A percentile compares a stretch with the other conserved stretches of the same genome.
These are phyloP conservation scores for Idris sp. DNA, from an alignment of 1,140 invertebrate genomes.

Conservation along the genomic window DNA sequence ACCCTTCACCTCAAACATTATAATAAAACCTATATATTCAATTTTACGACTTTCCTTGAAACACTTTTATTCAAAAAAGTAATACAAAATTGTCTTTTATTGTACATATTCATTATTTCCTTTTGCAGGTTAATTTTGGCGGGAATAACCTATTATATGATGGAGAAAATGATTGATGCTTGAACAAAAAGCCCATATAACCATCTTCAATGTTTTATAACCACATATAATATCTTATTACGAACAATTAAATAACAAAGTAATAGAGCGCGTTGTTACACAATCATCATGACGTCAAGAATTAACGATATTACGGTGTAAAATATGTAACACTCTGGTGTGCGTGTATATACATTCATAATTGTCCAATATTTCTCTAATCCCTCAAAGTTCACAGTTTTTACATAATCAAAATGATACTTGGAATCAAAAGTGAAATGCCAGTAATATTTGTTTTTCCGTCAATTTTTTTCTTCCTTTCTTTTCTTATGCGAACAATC, in stretches of 20 bases:
- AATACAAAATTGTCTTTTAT: no score
- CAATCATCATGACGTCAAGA: constrained; percentile 31
- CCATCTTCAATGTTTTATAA: constrained; percentile 28
- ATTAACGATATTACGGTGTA: constrained; percentile 31
- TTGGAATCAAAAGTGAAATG: constrained; percentile 15
- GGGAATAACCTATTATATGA: constrained; percentile 9
- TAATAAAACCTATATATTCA: no score
- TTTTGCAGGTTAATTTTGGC: no score
- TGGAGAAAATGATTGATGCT: no score
- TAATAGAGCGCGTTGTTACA: constrained; percentile 27
- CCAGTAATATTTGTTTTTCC: no score
- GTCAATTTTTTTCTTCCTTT: constrained; percentile 15
- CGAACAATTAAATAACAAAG: constrained; percentile 50
- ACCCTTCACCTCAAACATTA: no score
- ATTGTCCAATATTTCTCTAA: no score
- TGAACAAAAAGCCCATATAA: constrained; percentile 36
- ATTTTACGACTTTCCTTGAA: no score
- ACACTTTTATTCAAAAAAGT: no score
- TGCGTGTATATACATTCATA: not conserved
- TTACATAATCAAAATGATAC: not conserved
- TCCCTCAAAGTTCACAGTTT: no score
- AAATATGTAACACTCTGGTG: constrained; percentile 35
- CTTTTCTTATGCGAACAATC: constrained; percentile 1
- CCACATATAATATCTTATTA: constrained; percentile 33
- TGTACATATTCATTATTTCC: no score